A percentile compares a stretch with the other conserved stretches of the same genome.
Conservation (phyloP, 2,888 invertebrate species). For the Cantharis rufa region DNA sequence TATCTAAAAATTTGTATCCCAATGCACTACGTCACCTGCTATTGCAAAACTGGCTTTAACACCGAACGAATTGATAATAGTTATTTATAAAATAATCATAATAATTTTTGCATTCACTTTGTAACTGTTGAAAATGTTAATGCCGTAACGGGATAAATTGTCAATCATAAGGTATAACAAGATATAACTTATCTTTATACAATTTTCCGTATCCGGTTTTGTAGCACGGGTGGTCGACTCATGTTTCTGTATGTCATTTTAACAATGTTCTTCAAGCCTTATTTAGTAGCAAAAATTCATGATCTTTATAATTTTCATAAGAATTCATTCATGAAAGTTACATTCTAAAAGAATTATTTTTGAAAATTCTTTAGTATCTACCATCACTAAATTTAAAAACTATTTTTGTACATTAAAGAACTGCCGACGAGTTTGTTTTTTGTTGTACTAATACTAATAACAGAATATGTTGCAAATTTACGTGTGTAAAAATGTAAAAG, state of each 20-base stretch:
- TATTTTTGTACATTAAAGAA: neutral
- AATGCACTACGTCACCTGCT: no score
- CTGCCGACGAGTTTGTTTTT: conserved; percentile 38
- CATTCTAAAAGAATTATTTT: neutral
- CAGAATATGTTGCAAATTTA: conserved; percentile 42
- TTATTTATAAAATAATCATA: neutral
- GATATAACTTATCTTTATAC: neutral
- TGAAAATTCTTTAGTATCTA: conserved; percentile 15
- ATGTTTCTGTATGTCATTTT: conserved; percentile 47
- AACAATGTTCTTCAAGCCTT: conserved; percentile 54
- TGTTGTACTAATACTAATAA: conserved; percentile 44
- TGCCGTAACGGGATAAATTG: neutral
- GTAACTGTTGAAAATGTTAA: neutral
- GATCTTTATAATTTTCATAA: conserved; percentile 16
- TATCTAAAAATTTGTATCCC: no score
- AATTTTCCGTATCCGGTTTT: conserved; percentile 36
- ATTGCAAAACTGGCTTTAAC: no score
- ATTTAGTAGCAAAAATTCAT: conserved; percentile 39
- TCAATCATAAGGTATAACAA: conserved; percentile 9
- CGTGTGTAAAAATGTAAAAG: conserved; percentile 36
- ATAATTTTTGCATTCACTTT: neutral
- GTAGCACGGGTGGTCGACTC: conserved; percentile 50
- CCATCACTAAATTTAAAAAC: conserved; percentile 3
- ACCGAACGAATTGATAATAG: no score
- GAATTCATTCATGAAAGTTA: neutral